phyloP scores from a whole-genome alignment of 2,113 vertebrate species.

The Nyctereutes procyonoides region DNA sequence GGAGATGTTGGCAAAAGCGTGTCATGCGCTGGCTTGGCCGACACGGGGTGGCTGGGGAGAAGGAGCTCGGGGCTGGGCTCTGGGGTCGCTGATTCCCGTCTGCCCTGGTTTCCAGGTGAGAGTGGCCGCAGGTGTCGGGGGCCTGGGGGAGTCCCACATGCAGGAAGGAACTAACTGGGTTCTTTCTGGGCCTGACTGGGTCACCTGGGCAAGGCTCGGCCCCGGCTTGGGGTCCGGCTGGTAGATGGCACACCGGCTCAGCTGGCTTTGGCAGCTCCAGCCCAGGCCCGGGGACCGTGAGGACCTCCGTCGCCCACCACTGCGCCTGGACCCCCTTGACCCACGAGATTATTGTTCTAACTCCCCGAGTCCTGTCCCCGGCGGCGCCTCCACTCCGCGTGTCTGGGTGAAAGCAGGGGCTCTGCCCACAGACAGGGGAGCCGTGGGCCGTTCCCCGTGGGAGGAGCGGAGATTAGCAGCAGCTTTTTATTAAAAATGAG shows the following conservation, averaged over 20 bases:
- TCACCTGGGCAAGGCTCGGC: background rate
- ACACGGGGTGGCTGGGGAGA: background rate
- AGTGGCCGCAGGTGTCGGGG: rapidly evolving
- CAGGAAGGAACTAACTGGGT: background rate
- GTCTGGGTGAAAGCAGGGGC: constrained; percentile 82
- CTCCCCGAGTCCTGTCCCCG: constrained; percentile 47
- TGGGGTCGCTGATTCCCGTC: background rate
- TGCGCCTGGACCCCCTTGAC: background rate
- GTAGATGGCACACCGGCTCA: background rate
- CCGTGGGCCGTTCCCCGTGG: constrained; percentile 73
- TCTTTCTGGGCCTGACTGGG: background rate
- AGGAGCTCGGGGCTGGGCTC: background rate
- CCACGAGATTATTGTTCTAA: constrained; percentile 1
- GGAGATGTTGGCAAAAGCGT: background rate
- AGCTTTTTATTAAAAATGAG: constrained; percentile 81
- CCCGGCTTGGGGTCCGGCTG: background rate
- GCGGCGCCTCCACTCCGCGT: constrained; percentile 73
- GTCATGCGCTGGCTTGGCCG: background rate
- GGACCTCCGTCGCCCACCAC: background rate
- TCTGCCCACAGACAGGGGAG: constrained; percentile 81
- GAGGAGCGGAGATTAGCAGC: constrained; percentile 71
- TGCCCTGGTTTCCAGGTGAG: rapidly evolving
- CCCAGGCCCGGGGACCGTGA: rapidly evolving
- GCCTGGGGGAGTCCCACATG: background rate
- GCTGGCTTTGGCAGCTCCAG: background rate